A percentile compares a stretch with the other conserved stretches of the same genome.
Conservation (phyloP, 2,888 invertebrate species). For the Euplagia quadripunctaria region DNA sequence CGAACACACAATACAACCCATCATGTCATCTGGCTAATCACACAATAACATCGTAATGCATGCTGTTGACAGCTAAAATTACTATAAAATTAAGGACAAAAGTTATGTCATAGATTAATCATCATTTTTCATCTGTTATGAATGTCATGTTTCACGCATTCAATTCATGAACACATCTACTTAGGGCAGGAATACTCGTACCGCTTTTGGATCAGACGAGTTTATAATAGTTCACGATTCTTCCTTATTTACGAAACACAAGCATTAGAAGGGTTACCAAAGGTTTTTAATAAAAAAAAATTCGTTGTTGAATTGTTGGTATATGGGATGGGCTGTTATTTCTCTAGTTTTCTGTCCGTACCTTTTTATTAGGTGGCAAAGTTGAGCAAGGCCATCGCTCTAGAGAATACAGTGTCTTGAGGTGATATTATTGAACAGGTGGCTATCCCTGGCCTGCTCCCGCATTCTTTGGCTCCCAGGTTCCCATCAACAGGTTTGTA, state of each 20-base stretch:
- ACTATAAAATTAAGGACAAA: not conserved
- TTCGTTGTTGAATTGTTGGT: not conserved
- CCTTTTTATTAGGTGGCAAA: too few species aligned
- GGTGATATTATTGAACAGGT: too few species aligned
- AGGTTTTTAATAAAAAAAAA: too few species aligned
- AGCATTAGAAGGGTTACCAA: not conserved
- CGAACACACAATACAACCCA: not conserved
- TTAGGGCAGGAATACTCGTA: not conserved
- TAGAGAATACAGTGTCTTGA: too few species aligned
- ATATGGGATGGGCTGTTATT: not conserved
- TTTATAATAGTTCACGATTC: not conserved
- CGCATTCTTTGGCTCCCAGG: too few species aligned
- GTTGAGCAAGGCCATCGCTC: too few species aligned
- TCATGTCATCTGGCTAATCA: not conserved
- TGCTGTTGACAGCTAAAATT: not conserved
- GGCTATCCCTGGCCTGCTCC: too few species aligned
- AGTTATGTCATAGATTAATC: not conserved
- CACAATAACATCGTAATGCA: not conserved
- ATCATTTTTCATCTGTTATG: not conserved
- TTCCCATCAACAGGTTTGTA: too few species aligned
- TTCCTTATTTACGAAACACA: not conserved
- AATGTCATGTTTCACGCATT: not conserved
- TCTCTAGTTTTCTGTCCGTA: too few species aligned
- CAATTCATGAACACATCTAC: not conserved
- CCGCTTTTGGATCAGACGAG: not conserved